Evolutionary conservation across 2,797 vertebrate species (phyloP), one percentile per base, ranked within the genome.

Genomic region (Vireo griseus): DNA sequence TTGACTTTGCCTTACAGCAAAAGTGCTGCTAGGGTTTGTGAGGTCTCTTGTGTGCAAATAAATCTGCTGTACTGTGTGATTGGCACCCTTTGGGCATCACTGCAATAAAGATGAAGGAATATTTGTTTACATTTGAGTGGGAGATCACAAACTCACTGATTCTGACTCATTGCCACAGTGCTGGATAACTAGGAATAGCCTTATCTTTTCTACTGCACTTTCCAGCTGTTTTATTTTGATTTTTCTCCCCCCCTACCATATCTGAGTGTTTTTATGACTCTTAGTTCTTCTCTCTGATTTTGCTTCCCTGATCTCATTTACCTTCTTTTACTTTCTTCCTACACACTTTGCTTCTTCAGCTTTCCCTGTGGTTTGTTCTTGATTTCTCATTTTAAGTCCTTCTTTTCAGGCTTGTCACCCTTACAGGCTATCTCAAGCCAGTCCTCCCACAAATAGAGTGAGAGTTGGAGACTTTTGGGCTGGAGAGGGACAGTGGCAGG

Each of bases 61-160:
- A 84, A 69, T 33, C 20, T 42, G 67, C 67, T 45, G 4, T 48
- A 33, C 55, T 63, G 29, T 14, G 48, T 90, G 92, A 91, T 54
- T 83, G 65, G 71, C 78, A 92, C 69, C 39, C 68, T 86, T 80
- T 68, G 87, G 85, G 76, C 66, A 90, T 50, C 72, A 80, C 78
- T 80, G 82, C 72, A 89, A 57, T 39, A 71, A 83, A 83, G 65
- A 91, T 87, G 78, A 86, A 90, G 61, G 92, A 88, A 74, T 86
- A 67, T 90, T 82, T 94, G 89, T 94, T 91, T 94, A 77, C 65
- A 68, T 95, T 91, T 94, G 82, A 92, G 92, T 87, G 74, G 90
- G 54, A 88, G 94, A 94, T 88, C 26, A 28, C 84, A 94, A 94
- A 89, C 54, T 94, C 9, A 1, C 78, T 65, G 81, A 87, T 95